Conservation (phyloP, 2,797 vertebrate species). For the Helarctos malayanus region DNA sequence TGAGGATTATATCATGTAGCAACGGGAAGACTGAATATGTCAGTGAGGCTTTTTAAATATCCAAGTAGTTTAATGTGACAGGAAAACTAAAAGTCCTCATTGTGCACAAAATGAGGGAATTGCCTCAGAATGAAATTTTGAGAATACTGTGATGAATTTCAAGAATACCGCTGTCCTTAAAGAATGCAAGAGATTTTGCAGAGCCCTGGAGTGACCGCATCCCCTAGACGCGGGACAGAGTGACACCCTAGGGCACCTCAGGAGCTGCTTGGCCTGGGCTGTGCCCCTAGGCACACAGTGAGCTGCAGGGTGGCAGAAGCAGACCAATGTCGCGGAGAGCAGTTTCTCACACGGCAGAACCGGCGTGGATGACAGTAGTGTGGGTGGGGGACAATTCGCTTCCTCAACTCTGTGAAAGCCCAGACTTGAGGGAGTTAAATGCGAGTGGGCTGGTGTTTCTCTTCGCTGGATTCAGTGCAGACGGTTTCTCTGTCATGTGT, state of each 20-base stretch:
- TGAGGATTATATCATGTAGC: background rate
- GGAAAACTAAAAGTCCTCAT: background rate
- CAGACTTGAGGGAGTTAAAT: background rate
- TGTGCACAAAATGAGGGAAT: background rate
- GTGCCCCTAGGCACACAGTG: background rate
- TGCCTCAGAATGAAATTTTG: background rate
- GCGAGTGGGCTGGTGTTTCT: background rate
- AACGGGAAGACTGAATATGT: background rate
- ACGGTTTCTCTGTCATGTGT: background rate
- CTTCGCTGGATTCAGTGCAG: background rate
- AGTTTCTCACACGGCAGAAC: background rate
- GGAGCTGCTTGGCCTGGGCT: background rate
- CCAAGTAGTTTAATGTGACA: background rate
- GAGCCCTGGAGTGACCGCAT: background rate
- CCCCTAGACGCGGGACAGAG: background rate
- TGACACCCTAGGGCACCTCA: accelerated
- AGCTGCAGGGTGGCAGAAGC: background rate
- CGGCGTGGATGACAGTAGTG: background rate
- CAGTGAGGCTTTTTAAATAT: background rate
- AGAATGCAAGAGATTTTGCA: background rate
- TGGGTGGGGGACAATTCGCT: background rate
- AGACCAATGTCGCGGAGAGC: background rate
- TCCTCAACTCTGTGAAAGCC: background rate
- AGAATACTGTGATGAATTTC: background rate
- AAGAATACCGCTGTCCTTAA: background rate